Conservation (phyloP, 2,113 vertebrate genomes). For the Phrynosoma platyrhinos region DNA sequence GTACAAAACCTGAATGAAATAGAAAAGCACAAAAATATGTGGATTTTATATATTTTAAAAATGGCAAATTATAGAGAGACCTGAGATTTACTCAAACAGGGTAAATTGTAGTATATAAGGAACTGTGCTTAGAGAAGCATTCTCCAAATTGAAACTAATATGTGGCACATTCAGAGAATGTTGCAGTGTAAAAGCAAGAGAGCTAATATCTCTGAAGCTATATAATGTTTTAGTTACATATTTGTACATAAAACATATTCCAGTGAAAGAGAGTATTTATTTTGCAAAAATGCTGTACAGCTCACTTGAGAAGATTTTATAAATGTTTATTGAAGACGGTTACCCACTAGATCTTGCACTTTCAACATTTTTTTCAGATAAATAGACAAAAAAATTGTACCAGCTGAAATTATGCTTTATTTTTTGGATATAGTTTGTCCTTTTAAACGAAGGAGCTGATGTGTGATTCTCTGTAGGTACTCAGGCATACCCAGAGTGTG, state of each 20-base stretch:
- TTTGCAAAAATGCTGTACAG: constrained; percentile 32
- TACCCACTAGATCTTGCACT: background rate
- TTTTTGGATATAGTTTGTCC: background rate
- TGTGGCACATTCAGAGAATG: background rate
- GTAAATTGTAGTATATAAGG: background rate
- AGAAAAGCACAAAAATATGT: constrained; percentile 27
- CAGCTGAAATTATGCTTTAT: background rate
- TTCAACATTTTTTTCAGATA: background rate
- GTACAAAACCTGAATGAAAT: constrained; percentile 50
- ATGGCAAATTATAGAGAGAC: background rate
- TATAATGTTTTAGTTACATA: background rate
- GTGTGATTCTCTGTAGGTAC: background rate
- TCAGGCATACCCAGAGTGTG: background rate
- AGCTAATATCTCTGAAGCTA: background rate
- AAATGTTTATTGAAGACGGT: background rate
- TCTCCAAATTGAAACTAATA: constrained; percentile 9
- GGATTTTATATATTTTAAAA: background rate
- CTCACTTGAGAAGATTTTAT: constrained; percentile 4
- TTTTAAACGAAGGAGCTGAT: background rate
- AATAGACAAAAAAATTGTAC: background rate
- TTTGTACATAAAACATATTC: constrained; percentile 5
- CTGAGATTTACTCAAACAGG: background rate
- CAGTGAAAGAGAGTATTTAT: constrained; percentile 12
- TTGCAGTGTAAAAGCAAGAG: background rate
- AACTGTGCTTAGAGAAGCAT: background rate